phyloP scores from a whole-genome alignment of 2,888 invertebrate species.

The Isotomurus palustris region DNA sequence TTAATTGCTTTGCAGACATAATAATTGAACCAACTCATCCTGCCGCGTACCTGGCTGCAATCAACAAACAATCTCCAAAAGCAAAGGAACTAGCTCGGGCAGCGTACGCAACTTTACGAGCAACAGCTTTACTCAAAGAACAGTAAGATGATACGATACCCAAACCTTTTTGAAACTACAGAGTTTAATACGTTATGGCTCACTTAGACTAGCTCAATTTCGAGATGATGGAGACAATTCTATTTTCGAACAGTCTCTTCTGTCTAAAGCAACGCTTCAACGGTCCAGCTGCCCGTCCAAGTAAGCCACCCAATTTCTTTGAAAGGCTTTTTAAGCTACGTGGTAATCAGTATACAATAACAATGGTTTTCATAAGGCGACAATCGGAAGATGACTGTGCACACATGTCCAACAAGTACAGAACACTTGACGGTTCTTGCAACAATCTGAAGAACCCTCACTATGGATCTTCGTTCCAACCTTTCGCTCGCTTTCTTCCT shows the following conservation, averaged over 20 bases:
- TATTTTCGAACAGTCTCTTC: constrained; percentile 44
- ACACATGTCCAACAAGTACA: constrained; percentile 54
- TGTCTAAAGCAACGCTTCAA: constrained; percentile 53
- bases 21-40: constrained; percentile 62
- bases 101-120: constrained; percentile 66
- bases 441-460: constrained; percentile 72
- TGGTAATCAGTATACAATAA: not conserved
- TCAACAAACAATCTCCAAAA: constrained; percentile 64
- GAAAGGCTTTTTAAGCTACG: constrained; percentile 39
- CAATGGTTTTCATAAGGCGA: constrained; percentile 23
- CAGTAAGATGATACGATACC: constrained; percentile 53
- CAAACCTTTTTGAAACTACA: constrained; percentile 3
- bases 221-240: constrained; percentile 40
- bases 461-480: constrained; percentile 77
- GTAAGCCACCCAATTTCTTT: constrained; percentile 21
- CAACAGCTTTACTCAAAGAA: constrained; percentile 58
- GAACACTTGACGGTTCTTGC: constrained; percentile 83
- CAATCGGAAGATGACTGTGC: constrained; percentile 45
- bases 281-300: constrained; percentile 47
- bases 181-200: not conserved
- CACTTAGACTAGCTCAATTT: constrained; percentile 37
- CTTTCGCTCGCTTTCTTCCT: constrained; percentile 72
- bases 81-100: constrained; percentile 60
- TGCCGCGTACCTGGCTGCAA: constrained; percentile 65
- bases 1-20: constrained; percentile 60